Conservation (phyloP, 2,113 vertebrate genomes). For the Aldabrachelys gigantea region DNA sequence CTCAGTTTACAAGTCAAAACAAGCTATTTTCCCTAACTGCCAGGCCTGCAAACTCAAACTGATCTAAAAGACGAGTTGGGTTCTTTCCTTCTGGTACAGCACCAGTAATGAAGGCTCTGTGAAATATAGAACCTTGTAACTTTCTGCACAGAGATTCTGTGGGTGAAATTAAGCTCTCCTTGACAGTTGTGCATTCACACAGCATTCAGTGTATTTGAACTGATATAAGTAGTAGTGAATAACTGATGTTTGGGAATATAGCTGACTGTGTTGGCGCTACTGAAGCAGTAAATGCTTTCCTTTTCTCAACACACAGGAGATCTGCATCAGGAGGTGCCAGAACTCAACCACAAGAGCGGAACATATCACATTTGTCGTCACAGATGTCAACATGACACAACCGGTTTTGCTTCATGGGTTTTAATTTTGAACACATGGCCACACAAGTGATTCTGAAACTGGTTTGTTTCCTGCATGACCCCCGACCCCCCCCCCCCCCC, state of each 20-base stretch:
- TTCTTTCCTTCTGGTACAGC: not conserved
- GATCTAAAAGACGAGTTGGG: not conserved
- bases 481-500: no score
- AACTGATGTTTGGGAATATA: not conserved
- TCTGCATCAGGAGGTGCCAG: slow-evolving; percentile 54
- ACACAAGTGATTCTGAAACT: slow-evolving; percentile 67
- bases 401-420: not conserved
- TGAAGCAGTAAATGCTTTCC: not conserved
- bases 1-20: not conserved
- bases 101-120: not conserved
- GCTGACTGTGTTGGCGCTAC: not conserved
- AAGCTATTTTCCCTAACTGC: not conserved
- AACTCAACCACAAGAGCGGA: slow-evolving; percentile 25
- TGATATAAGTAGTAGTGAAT: not conserved
- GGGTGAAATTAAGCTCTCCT: not conserved
- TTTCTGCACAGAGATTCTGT: not conserved
- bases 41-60: not conserved
- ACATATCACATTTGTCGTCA: not conserved
- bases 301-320: not conserved
- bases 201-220: not conserved
- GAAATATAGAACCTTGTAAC: not conserved
- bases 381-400: not conserved
- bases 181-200: not conserved
- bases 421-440: not conserved
- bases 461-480: slow-evolving; percentile 58